phyloP scores from a whole-genome alignment of 1,140 invertebrate species.

The Coboldia fuscipes region DNA sequence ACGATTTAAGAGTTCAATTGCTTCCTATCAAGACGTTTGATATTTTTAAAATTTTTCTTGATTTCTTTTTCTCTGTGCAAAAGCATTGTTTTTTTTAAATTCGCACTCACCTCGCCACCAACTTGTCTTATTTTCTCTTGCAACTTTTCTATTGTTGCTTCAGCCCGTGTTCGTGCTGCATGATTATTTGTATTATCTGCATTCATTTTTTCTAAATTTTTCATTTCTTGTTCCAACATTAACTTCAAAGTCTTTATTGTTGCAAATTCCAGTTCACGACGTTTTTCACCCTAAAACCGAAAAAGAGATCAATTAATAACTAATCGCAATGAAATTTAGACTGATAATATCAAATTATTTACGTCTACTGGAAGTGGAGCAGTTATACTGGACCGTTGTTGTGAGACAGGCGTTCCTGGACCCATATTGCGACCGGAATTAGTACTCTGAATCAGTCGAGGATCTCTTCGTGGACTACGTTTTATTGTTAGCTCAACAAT shows the following conservation, averaged over 20 bases:
- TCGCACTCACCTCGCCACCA: slow-evolving; percentile 16
- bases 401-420: slow-evolving; percentile 16
- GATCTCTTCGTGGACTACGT: slow-evolving; percentile 4
- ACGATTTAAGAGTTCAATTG: no score
- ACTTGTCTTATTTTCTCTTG: slow-evolving; percentile 18
- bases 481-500: slow-evolving; percentile 19
- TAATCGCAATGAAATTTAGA: neutral
- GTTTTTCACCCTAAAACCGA: slow-evolving; percentile 23
- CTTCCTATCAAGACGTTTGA: no score
- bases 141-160: slow-evolving; percentile 18
- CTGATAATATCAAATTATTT: slow-evolving; percentile 17
- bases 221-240: slow-evolving; percentile 60
- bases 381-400: slow-evolving; percentile 38
- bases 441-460: neutral
- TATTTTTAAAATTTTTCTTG: neutral
- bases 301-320: neutral
- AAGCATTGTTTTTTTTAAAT: neutral
- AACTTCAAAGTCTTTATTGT: slow-evolving; percentile 52
- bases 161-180: slow-evolving; percentile 14
- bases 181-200: slow-evolving; percentile 11
- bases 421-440: slow-evolving; percentile 9
- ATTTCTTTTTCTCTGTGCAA: neutral
- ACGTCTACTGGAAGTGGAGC: slow-evolving; percentile 79
- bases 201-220: slow-evolving; percentile 47
- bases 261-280: slow-evolving; percentile 48